These are phyloP conservation scores for Bradypodion ventrale DNA, from an alignment of 2,797 vertebrate genomes.

Conservation along the genomic window DNA sequence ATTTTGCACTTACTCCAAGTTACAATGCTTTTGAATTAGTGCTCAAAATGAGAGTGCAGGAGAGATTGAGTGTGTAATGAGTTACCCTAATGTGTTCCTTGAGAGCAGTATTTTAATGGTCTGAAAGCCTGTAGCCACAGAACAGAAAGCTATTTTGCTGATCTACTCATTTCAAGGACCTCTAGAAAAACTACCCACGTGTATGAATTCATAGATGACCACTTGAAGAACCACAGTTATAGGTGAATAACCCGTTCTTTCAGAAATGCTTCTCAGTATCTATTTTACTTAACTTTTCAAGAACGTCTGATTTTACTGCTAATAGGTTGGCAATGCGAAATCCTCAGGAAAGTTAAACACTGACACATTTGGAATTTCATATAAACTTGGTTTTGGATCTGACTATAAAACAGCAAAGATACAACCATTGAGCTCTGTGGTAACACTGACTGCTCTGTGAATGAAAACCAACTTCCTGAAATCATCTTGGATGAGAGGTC, in stretches of 20 bases:
- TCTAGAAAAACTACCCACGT: not conserved
- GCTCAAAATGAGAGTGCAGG: not conserved
- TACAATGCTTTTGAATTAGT: not conserved
- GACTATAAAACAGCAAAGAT: constrained; percentile 94
- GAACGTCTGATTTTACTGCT: not conserved
- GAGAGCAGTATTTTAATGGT: not conserved
- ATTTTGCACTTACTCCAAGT: not conserved
- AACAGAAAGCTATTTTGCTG: not conserved
- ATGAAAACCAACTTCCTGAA: constrained; percentile 90
- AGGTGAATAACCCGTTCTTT: too few relatives aligned
- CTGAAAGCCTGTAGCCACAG: not conserved
- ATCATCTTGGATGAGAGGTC: constrained; percentile 85
- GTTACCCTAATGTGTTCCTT: not conserved
- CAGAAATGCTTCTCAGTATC: not conserved
- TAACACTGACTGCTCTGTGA: constrained; percentile 92
- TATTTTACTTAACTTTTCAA: not conserved
- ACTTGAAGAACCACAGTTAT: too few relatives aligned
- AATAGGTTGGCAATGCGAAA: not conserved
- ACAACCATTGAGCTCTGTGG: constrained; percentile 89
- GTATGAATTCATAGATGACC: too few relatives aligned
- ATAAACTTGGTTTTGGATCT: constrained; percentile 96
- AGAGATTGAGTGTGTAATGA: not conserved
- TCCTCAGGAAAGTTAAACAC: too few relatives aligned
- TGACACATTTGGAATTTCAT: too few relatives aligned
- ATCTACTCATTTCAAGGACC: not conserved